Conservation (phyloP, 2,113 vertebrate genomes). For the Murina feae region DNA sequence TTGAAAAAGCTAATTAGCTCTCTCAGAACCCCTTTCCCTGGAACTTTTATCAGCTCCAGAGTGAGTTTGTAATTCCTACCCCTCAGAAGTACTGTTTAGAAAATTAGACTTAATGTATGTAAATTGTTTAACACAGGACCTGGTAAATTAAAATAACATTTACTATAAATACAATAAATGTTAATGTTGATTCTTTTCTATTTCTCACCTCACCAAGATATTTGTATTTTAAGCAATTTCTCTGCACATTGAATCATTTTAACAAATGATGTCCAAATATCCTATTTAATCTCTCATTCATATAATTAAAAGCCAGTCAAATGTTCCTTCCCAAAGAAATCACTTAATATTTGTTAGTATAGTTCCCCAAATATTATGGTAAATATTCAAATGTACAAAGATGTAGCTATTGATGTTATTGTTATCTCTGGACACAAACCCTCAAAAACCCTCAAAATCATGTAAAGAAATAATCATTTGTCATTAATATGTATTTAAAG, state of each 20-base stretch:
- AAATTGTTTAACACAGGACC: not conserved
- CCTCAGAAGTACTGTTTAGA: not conserved
- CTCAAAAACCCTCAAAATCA: not conserved
- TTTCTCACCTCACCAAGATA: not conserved
- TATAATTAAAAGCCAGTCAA: not conserved
- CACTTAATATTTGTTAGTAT: not conserved
- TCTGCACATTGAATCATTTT: not conserved
- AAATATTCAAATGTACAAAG: not conserved
- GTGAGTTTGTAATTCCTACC: not conserved
- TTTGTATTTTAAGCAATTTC: not conserved
- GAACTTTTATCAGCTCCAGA: not conserved
- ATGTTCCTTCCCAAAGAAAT: not conserved
- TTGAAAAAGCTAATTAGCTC: not conserved
- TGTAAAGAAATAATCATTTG: not conserved
- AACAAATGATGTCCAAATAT: not conserved
- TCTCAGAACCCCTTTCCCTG: not conserved
- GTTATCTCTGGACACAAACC: not conserved
- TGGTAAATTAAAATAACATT: not conserved
- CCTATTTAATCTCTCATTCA: not conserved
- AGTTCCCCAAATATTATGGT: not conserved
- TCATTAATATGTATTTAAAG: not conserved
- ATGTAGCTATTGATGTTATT: not conserved
- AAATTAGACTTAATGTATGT: not conserved
- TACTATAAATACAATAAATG: not conserved
- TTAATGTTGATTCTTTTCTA: not conserved